Conservation (phyloP, 2,888 invertebrate genomes). For the Dendrolimus houi region DNA sequence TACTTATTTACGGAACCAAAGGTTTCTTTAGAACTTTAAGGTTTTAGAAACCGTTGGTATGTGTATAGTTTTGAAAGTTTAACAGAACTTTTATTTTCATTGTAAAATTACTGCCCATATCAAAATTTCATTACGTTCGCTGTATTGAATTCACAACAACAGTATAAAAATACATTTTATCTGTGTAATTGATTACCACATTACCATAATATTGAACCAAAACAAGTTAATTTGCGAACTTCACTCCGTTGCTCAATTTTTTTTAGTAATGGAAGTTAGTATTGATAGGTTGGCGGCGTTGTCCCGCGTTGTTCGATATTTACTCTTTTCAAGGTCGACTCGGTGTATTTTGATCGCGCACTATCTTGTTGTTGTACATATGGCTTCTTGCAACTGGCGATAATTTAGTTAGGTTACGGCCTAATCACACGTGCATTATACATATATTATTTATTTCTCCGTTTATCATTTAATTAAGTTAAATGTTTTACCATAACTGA, state of each 20-base stretch:
- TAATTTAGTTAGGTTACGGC: background rate
- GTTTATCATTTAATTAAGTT: too few species aligned
- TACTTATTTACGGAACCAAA: too few species aligned
- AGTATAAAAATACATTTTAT: background rate
- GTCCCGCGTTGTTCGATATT: background rate
- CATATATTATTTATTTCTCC: too few species aligned
- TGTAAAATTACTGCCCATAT: too few species aligned
- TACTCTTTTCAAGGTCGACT: background rate
- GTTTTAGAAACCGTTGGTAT: too few species aligned
- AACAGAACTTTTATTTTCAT: too few species aligned
- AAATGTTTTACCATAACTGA: too few species aligned
- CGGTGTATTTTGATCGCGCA: background rate
- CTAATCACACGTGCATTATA: too few species aligned
- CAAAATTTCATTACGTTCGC: background rate
- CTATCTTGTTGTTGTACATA: background rate
- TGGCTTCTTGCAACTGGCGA: background rate
- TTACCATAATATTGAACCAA: background rate
- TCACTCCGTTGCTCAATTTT: background rate
- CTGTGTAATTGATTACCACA: background rate
- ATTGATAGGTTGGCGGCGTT: background rate
- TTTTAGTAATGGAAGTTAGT: background rate
- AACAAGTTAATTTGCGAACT: constrained; percentile 2
- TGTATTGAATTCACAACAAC: background rate
- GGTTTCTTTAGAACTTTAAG: too few species aligned
- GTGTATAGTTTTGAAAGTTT: too few species aligned